Conservation (phyloP, 2,113 vertebrate species). For the Phylloscopus whistleri region DNA sequence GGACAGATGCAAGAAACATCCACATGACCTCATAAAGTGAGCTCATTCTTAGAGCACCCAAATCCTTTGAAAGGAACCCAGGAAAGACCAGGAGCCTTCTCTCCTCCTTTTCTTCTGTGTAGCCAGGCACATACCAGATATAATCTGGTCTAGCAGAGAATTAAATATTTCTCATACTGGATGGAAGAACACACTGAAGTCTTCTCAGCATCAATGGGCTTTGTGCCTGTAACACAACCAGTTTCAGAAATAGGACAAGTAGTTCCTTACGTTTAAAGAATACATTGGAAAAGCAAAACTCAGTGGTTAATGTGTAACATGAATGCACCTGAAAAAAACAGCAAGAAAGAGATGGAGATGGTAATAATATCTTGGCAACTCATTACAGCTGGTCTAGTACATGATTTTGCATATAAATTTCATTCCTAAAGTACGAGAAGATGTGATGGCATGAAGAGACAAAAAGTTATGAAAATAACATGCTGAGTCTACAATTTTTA, state of each 20-base stretch:
- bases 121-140: neutral
- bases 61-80: fast-evolving
- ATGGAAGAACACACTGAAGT: neutral
- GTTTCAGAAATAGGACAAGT: neutral
- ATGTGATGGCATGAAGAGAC: neutral
- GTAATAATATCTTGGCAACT: neutral
- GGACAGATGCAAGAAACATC: neutral
- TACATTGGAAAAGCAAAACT: neutral
- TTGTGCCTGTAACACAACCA: neutral
- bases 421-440: neutral
- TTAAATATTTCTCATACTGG: neutral
- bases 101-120: neutral
- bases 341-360: neutral
- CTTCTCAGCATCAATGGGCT: neutral
- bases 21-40: neutral
- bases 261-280: neutral
- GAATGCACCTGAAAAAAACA: neutral
- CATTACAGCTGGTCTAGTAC: neutral
- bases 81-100: neutral
- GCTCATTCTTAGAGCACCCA: neutral
- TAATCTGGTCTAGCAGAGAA: neutral
- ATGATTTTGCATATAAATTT: neutral
- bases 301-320: neutral
- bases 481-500: neutral
- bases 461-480: neutral